Percentiles rank a stretch among this genome's conserved stretches.
These are phyloP conservation scores for Florisuga fusca DNA, from an alignment of 2,797 vertebrate species.

Conservation along the genomic window DNA sequence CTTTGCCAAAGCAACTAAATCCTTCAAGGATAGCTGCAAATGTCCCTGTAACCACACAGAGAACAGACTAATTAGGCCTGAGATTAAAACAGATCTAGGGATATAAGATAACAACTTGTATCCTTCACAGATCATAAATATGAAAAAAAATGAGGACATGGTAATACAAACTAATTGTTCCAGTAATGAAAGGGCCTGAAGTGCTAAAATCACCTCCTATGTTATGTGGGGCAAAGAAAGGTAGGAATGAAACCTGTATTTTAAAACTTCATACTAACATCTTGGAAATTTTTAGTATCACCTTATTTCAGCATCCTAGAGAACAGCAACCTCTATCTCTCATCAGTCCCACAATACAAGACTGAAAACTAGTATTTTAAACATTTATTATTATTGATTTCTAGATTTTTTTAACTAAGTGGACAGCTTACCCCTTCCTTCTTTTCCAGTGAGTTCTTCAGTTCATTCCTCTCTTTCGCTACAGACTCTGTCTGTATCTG, in stretches of 20 bases:
- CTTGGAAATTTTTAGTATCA: neutral
- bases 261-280: neutral
- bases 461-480: constrained; percentile 84
- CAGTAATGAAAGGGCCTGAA: neutral
- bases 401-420: neutral
- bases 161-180: neutral
- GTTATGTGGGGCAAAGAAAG: neutral
- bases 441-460: constrained; percentile 86
- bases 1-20: neutral
- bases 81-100: neutral
- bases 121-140: neutral
- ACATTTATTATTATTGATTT: neutral
- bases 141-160: neutral
- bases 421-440: constrained; percentile 83
- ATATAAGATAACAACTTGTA: neutral
- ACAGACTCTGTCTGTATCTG: constrained; percentile 82
- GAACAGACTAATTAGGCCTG: neutral
- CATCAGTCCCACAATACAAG: neutral
- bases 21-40: neutral
- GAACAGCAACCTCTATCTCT: neutral
- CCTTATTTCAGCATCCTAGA: neutral
- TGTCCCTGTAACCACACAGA: neutral
- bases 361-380: neutral
- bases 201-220: neutral
- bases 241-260: neutral